Evolutionary conservation across 2,888 invertebrate genomes (phyloP), one percentile per base, ranked within the genome.

Genomic region (Bibio marci): DNA sequence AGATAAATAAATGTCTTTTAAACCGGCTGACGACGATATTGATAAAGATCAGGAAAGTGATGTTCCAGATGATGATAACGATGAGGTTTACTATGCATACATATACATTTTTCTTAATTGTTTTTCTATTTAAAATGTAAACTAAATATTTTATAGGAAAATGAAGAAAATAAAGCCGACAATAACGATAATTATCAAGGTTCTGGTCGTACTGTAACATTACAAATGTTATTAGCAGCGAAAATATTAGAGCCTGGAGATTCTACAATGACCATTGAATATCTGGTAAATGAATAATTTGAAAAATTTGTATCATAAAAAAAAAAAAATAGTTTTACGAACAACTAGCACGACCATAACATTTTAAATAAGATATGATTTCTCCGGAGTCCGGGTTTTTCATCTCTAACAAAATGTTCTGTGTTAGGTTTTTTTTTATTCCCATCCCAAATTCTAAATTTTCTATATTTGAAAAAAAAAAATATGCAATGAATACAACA

Each of bases 261-360:
- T 54, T 82, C 81, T 31, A 70, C 79, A 38, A 80, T 91, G 78
- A 81, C 87, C 37, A 82, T 90, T 50, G 88, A 90, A 58, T 90
- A 90, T 63, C 67, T 90, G 71, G 86, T 83, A 66, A 58, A 56
- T 49, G 43, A 38, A 13, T 39, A 40, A 25, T 11, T 30, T 30
- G 7, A n/a, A 11, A 11, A 4, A 30, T 4, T 11, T 30, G 6
- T 30, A n/a, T 11, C 15, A 15, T 22, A 30, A 35, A 10, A n/a
- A 28, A 31, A 43, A 33, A 15, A 11, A 5, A 27, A 28, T 4
- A 22, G 4, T 27, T 3, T 26, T 4, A 10, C 18, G 10, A 33
- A 12, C 7, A 22, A 30, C 17, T 30, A 37, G n/a, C n/a, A n/a
- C n/a, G n/a, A n/a, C n/a, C n/a, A n/a, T n/a, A n/a, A n/a, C 30